Conservation (phyloP, 2,888 invertebrate species). For the Laothoe populi region DNA sequence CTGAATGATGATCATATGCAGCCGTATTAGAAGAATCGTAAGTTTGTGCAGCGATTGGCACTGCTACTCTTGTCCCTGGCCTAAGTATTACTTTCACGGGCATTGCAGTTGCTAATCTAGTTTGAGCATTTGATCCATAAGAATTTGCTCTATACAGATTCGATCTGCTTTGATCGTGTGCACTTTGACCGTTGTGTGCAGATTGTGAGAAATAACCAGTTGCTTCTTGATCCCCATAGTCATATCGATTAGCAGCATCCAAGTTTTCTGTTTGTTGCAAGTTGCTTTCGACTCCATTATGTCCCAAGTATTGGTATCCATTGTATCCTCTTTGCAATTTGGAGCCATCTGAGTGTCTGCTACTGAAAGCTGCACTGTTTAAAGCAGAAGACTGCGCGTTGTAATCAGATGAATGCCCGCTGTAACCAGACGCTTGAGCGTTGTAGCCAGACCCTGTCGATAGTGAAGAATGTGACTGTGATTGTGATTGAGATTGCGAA, state of each 20-base stretch:
- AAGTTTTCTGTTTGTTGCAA: constrained; percentile 47
- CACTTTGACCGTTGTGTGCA: constrained; percentile 50
- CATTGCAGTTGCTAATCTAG: constrained; percentile 50
- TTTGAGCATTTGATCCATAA: constrained; percentile 48
- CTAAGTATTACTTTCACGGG: constrained; percentile 65
- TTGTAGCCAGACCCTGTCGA: constrained; percentile 27
- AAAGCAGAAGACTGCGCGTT: constrained; percentile 36
- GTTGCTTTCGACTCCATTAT: constrained; percentile 17
- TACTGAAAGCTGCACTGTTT: constrained; percentile 42
- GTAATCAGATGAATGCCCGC: constrained; percentile 33
- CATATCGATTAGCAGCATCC: constrained; percentile 47
- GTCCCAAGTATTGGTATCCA: constrained; percentile 34
- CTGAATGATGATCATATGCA: constrained; percentile 54
- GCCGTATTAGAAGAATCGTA: constrained; percentile 47
- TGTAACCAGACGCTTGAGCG: constrained; percentile 29
- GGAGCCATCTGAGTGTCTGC: constrained; percentile 49
- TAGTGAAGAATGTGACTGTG: constrained; percentile 33
- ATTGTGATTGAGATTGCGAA: constrained; percentile 52
- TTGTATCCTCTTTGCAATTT: constrained; percentile 48
- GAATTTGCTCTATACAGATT: constrained; percentile 46
- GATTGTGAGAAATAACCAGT: constrained; percentile 55
- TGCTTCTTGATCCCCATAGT: constrained; percentile 47
- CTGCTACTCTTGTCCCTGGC: constrained; percentile 63
- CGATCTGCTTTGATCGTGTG: constrained; percentile 44
- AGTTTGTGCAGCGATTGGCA: constrained; percentile 65